These are phyloP conservation scores for Thripadectes ignobilis DNA, from an alignment of 2,797 vertebrate species.

Conservation along the genomic window DNA sequence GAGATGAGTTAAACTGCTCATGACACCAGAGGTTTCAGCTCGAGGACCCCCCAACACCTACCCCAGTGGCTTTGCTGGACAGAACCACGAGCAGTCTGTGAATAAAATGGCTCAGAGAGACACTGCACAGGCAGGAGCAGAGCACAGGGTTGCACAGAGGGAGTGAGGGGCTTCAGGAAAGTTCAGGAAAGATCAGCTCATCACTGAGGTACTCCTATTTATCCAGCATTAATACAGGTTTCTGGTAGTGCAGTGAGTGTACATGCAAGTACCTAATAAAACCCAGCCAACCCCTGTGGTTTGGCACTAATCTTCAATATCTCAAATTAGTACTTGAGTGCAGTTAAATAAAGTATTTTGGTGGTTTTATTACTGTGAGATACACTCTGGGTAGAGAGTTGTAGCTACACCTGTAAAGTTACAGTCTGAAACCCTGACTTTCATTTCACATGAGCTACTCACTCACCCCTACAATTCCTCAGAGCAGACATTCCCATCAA, in stretches of 20 bases:
- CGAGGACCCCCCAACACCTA: not conserved
- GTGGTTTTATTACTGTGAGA: not conserved
- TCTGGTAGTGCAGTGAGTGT: not conserved
- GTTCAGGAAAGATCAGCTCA: not conserved
- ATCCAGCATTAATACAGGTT: not conserved
- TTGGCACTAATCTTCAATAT: not conserved
- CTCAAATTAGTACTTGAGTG: not conserved
- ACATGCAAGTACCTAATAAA: not conserved
- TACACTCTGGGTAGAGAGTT: not conserved
- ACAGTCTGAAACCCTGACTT: not conserved
- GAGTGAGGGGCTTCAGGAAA: not conserved
- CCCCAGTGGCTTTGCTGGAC: not conserved
- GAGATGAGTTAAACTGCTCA: not conserved
- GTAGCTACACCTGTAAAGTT: not conserved
- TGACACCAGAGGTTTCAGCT: not conserved
- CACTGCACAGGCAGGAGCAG: accelerated
- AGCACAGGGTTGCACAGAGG: not conserved
- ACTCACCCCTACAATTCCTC: not conserved
- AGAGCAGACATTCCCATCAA: not conserved
- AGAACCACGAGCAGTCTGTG: accelerated
- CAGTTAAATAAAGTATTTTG: not conserved
- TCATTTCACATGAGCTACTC: not conserved
- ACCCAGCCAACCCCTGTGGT: not conserved
- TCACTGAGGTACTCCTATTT: not conserved
- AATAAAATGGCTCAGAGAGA: not conserved